Evolutionary conservation across 2,888 invertebrate species (phyloP).

Genomic region (Colletes collaris): DNA sequence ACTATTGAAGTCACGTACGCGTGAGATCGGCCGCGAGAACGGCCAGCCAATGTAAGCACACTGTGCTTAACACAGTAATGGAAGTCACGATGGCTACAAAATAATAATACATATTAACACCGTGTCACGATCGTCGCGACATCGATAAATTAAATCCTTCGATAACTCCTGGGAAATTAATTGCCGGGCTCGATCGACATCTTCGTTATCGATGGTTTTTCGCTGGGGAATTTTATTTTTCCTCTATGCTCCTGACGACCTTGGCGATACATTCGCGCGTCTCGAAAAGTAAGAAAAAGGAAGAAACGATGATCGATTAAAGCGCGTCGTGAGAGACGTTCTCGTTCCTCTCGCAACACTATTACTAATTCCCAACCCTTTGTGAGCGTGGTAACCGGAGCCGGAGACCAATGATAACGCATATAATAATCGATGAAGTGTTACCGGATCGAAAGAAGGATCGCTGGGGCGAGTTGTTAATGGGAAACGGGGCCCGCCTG

Average conservation of each 20-base stretch:
- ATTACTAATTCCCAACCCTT: too few species aligned
- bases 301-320: slow-evolving; percentile 6
- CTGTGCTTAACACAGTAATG: neutral
- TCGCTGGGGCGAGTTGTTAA: slow-evolving; percentile 1
- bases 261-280: neutral
- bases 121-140: neutral
- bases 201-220: neutral
- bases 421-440: neutral
- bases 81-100: neutral
- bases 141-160: neutral
- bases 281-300: neutral
- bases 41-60: too few species aligned
- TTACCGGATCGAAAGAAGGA: neutral
- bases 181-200: neutral
- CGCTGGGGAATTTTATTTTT: neutral
- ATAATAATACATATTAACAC: slow-evolving; percentile 1
- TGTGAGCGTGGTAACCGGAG: too few species aligned
- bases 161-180: slow-evolving; percentile 4
- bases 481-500: slow-evolving; percentile 11
- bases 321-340: neutral
- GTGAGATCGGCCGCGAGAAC: too few species aligned
- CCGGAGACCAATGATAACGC: neutral
- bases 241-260: neutral
- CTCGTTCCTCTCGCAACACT: too few species aligned
- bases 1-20: too few species aligned